Base-by-base conservation (phyloP, 1,140 invertebrate genomes). In the Tetraneura akinire region DNA sequence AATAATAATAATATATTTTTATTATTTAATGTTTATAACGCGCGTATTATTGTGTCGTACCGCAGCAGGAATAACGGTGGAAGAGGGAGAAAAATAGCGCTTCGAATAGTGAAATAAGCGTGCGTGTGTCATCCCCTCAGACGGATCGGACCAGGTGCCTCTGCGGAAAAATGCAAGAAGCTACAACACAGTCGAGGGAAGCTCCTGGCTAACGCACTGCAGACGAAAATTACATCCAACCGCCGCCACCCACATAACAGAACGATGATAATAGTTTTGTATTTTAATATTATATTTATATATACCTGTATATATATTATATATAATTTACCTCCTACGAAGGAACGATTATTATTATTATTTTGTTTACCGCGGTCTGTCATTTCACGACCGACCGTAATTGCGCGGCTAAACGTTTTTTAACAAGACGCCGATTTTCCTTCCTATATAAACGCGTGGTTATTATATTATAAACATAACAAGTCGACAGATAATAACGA, bases 341-440 rank as follows among this genome's bases (percentile, higher is more conserved):
- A 68, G 21, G 42, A 68, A 68, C 26, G 66, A n/a, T 68, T 26
- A 47, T 47, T 68, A 37, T 37, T 37, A 8, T 37, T 37, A 68
- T 68, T n/a, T n/a, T n/a, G n/a, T n/a, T n/a, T 68, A 45, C n/a
- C 8, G 66, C 47, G 47, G 21, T 32, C 18, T 29, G 21, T 66
- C 37, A 66, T 66, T 66, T 66, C 13, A 37, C 14, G 32, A 21
- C 11, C 64, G 13, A 42, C n/a, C 11, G 64, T 68, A 68, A 68
- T 68, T 45, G 37, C 60, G 18, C 2, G 68, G 23, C 68, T 71
- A 71, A 71, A 71, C 68, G 68, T 71, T 71, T 71, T 71, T 71
- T 71, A 71, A 71, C 68, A 71, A 71, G 68, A 71, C 47, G 18
- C 66, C 16, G 21, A 68, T 71, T 71, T 71, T 26, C 29, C 23